Base-by-base conservation (phyloP, 2,113 vertebrate genomes). In the Bufo bufo region DNA sequence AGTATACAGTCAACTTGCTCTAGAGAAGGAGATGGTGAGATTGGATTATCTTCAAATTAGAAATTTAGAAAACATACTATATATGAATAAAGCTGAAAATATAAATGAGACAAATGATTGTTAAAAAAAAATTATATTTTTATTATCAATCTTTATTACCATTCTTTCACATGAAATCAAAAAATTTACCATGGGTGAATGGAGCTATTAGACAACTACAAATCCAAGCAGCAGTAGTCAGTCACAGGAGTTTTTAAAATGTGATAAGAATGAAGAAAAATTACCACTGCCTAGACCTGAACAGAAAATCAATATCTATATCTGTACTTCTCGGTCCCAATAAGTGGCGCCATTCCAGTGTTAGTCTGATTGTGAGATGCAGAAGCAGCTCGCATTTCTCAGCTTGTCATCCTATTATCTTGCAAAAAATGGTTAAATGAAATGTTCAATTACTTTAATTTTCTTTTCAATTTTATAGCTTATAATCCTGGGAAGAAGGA, bases 281-380 rank as follows among this genome's bases (percentile, higher is more conserved):
- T 85, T 13, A 77, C 84, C 50, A 85, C 56, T 77, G 74, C 72
- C 56, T 77, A 50, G 72, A 85, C 54, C 71, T 85, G 84, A 85
- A 85, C 84, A 85, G 84, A 85, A 85, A 85, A 85, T 85, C 84
- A 85, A 85, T 85, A 85, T 33, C 83, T 75, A 74, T 85, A 85
- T 85, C 69, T 85, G 83, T 85, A 59, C 66, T 58, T 56, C 83
- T 85, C 54, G 9, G 49, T 43, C 69, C 83, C 66, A 85, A 85
- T 85, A 85, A 85, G 69, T 85, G 69, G 83, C 69, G 69, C 33
- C 83, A 85, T 85, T 85, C 69, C 83, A 85, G 58, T 74, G 66
- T 58, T 56, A 75, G 65, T 74, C 83, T 85, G 83, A 72, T 72
- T 72, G 65, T 71, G 65, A 74, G 52, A 85, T 45, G 69, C 52